Evolutionary conservation across 2,113 vertebrate species (phyloP), one percentile per base, ranked within the genome.

Genomic region (Petroica traversi): DNA sequence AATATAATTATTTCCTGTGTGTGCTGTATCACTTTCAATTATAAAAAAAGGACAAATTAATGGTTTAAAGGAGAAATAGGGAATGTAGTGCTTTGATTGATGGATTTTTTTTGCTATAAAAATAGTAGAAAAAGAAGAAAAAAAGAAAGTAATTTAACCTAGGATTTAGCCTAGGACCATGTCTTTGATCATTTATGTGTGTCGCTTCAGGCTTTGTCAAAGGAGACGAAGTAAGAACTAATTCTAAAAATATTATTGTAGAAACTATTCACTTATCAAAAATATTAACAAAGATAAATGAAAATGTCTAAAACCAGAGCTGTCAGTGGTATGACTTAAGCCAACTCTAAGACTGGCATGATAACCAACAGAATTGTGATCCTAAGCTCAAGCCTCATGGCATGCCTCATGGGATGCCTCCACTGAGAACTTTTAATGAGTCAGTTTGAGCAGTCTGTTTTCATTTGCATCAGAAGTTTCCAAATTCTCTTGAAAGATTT

Each of bases 381-480:
- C 31, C 38, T 49, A 72, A 57, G n/a, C 17, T 89, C 75, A 45
- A 78, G 57, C 61, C 92, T 94, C 51, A 9, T 80, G 67, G 94
- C 73, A 45, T 83, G 61, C 62, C 92, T 96, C 55, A 29, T 81
- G 89, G 93, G 69, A 87, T 95, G 49, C 41, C 73, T 93, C 59
- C 55, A 49, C 80, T 54, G 38, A 92, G 68, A 94, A 88, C 63
- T 93, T 94, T 51, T 83, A 96, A 93, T 97, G 88, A 97, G n/a
- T 94, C 96, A 96, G 59, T 97, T 96, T 85, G 76, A 87, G 29
- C 66, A 95, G 85, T 93, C 89, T 93, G 20, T 54, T 97, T 95
- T 93, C 38, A 96, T 96, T 95, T 97, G 19, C 48, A 59, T 83
- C 85, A 84, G 62, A 92, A 96, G 41, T 84, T 95, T 88, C 41